Percentiles rank a stretch among this genome's conserved stretches.
phyloP scores from a whole-genome alignment of 2,888 invertebrate species.

The Lingula anatina region DNA sequence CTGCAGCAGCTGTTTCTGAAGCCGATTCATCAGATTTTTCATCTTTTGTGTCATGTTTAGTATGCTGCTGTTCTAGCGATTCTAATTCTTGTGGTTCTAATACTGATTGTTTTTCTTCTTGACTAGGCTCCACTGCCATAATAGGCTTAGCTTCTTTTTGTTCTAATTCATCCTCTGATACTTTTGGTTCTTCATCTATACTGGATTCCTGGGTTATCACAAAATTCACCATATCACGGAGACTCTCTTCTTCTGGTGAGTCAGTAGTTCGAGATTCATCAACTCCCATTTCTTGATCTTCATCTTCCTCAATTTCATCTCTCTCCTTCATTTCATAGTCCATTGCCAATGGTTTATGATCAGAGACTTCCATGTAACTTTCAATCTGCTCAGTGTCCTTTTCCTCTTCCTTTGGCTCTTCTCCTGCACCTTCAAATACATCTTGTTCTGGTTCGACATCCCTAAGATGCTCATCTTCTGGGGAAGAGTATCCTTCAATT shows the following conservation, averaged over 20 bases:
- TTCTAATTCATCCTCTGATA: constrained; percentile 24
- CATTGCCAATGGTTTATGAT: too few relatives aligned
- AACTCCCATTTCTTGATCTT: constrained; percentile 9
- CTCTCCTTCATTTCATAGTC: too few relatives aligned
- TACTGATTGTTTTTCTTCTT: constrained; percentile 24
- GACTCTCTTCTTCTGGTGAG: constrained; percentile 2
- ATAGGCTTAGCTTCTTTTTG: constrained; percentile 15
- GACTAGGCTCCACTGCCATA: constrained; percentile 3
- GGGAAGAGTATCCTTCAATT: too few relatives aligned
- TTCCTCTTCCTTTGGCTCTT: constrained; percentile 15
- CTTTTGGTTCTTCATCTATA: constrained; percentile 46
- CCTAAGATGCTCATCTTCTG: too few relatives aligned
- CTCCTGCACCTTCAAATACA: constrained; percentile 16
- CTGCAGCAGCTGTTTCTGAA: neutral
- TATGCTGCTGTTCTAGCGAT: too few relatives aligned
- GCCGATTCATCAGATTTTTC: neutral
- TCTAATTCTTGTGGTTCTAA: constrained; percentile 8
- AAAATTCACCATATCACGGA: neutral
- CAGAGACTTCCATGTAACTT: too few relatives aligned
- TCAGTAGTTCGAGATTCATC: constrained; percentile 4
- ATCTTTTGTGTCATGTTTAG: constrained; percentile 7
- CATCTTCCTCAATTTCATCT: too few relatives aligned
- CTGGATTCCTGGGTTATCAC: neutral
- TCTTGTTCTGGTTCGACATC: too few relatives aligned
- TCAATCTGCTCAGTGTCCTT: too few relatives aligned